Base-by-base conservation (phyloP, 2,113 vertebrate species). In the Vidua chalybeata region DNA sequence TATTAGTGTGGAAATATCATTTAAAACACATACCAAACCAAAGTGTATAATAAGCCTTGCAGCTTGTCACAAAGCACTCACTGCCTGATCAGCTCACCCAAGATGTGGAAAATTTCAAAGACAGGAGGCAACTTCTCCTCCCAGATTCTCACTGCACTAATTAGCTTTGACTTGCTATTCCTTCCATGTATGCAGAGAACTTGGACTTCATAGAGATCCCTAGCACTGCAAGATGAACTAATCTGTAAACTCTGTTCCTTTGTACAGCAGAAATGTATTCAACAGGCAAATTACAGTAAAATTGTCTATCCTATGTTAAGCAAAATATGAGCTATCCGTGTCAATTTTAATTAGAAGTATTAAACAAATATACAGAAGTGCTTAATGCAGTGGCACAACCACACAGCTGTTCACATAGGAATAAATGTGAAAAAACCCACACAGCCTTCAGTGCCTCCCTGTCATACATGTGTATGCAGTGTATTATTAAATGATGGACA, bases 71-170 rank as follows among this genome's bases (percentile, higher is more conserved):
- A 96, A 86, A 94, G 86, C 59, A 77, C 61, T 59, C 88, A 82
- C 33, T 95, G 84, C 93, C 94, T 94, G 67, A 91, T 90, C 90
- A 91, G 84, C 76, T 92, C 96, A 84, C 49, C 55, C 56, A 94
- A 84, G 79, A 93, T 51, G 27, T 52, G 46, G 41, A 68, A 93
- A 49, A 95, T 85, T 89, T 78, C 73, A 39, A 89, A 94, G 45
- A n/a, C 23, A 51, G 49, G 51, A 64, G 71, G 51, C 46, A 92
- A 77, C 41, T 67, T 91, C 71, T 87, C 31, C 61, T 91, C 56
- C 39, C 58, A 63, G 30, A 72, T 41, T 79, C 37, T 55, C 72
- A 67, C 39, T 6, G 3, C n/a, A 13, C 76, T 90, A 86, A 83
- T 86, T 92, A 92, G 39, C 64, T 88, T 2, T 59, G 55, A 51